phyloP scores from a whole-genome alignment of 2,797 vertebrate genomes.

The Melanotaenia pygmaea region DNA sequence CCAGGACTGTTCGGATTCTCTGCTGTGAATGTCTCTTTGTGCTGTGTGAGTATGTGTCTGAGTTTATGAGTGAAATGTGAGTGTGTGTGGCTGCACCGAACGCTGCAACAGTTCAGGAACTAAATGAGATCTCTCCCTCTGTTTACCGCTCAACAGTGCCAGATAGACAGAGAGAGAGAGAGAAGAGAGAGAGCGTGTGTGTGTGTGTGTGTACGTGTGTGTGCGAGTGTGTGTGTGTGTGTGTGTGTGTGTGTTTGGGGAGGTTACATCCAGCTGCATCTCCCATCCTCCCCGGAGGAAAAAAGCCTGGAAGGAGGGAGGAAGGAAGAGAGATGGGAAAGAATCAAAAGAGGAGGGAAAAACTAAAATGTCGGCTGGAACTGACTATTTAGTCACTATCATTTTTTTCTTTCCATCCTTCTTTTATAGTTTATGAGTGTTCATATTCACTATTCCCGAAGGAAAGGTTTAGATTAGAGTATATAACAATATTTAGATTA shows the following conservation, averaged over 20 bases:
- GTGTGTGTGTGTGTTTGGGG: background rate
- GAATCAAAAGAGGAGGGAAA: conserved; percentile 6
- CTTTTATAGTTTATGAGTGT: background rate
- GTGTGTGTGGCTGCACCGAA: conserved; percentile 36
- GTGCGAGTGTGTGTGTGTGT: background rate
- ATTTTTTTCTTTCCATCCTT: background rate
- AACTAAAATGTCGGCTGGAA: conserved; percentile 25
- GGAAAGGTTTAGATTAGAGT: background rate
- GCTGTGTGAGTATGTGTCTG: conserved; percentile 9
- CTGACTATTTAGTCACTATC: conserved; percentile 25
- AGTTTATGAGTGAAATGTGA: conserved; percentile 10
- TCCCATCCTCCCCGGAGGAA: conserved; percentile 60
- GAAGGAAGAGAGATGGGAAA: conserved; percentile 11
- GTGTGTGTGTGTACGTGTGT: background rate
- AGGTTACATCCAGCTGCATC: conserved; percentile 70
- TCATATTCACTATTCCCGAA: background rate
- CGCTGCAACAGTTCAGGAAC: conserved; percentile 80
- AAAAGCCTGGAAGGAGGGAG: conserved; percentile 42
- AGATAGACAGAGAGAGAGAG: conserved; percentile 40
- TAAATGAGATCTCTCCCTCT: conserved; percentile 76
- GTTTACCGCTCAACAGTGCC: conserved; percentile 58
- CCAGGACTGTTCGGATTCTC: conserved; percentile 33
- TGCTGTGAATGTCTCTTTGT: conserved; percentile 13
- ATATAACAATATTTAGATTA: background rate
- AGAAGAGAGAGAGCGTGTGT: background rate